These are phyloP conservation scores for Embiotoca jacksoni DNA, from an alignment of 2,113 vertebrate species.

Conservation along the genomic window DNA sequence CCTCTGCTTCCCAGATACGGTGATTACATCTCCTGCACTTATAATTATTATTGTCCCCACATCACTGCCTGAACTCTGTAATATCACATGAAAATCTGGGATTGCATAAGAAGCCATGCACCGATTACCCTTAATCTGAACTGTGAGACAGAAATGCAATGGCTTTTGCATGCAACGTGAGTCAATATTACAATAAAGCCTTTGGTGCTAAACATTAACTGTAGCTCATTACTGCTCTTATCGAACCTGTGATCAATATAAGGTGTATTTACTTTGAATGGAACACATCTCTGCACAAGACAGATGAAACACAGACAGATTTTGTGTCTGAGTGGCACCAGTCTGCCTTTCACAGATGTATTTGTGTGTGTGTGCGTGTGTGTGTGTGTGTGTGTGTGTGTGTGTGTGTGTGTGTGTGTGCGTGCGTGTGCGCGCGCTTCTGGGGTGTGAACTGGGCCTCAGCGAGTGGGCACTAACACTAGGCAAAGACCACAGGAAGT, in stretches of 20 bases:
- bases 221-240: slow-evolving; percentile 22
- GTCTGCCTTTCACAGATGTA: slow-evolving; percentile 36
- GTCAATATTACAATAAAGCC: slow-evolving; percentile 30
- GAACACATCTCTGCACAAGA: slow-evolving; percentile 7
- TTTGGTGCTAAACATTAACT: slow-evolving; percentile 7
- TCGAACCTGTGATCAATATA: slow-evolving; percentile 7
- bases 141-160: slow-evolving; percentile 53
- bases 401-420: slow-evolving; percentile 1
- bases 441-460: slow-evolving; percentile 40
- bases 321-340: slow-evolving; percentile 24
- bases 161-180: slow-evolving; percentile 41
- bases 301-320: slow-evolving; percentile 17
- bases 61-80: slow-evolving; percentile 47
- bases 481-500: slow-evolving; percentile 55
- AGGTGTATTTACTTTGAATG: background rate
- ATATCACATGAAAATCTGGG: slow-evolving; percentile 61
- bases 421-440: slow-evolving; percentile 1
- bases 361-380: slow-evolving; percentile 20
- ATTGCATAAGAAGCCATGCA: slow-evolving; percentile 63
- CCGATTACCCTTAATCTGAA: slow-evolving; percentile 61
- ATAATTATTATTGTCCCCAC: slow-evolving; percentile 72
- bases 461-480: slow-evolving; percentile 44
- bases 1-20: slow-evolving; percentile 56
- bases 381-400: background rate
- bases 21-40: slow-evolving; percentile 78